Percentiles rank a stretch among this genome's conserved stretches.
Evolutionary conservation across 2,797 vertebrate species (phyloP).

Genomic region (Furcifer pardalis): DNA sequence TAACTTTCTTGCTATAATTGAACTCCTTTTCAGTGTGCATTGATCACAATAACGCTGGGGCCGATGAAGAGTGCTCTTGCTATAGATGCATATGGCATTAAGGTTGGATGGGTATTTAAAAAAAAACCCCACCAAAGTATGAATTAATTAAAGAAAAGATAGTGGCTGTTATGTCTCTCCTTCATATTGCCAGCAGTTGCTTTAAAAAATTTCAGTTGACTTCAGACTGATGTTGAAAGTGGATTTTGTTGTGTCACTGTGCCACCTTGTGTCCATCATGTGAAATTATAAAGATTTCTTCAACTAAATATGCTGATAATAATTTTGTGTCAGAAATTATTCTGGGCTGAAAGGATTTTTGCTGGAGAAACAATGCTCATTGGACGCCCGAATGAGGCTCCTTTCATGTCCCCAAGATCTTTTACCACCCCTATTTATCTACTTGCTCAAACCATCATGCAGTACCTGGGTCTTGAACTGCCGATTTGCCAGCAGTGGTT

Average conservation of each 20-base stretch:
- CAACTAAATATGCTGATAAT: not conserved
- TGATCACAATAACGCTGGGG: not conserved
- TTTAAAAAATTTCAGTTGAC: not conserved
- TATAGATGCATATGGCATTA: not conserved
- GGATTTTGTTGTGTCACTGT: constrained; percentile 15
- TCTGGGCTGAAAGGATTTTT: no score
- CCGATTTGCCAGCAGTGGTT: no score
- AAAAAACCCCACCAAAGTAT: not conserved
- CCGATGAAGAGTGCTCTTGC: not conserved
- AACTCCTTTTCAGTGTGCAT: not conserved
- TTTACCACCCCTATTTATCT: no score
- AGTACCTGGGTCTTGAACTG: no score
- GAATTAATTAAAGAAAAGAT: not conserved
- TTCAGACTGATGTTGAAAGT: not conserved
- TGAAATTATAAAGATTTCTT: not conserved
- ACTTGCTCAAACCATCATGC: no score
- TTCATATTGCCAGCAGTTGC: not conserved
- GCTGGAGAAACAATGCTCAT: no score
- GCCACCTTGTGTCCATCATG: constrained; percentile 59
- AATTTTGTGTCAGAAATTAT: no score
- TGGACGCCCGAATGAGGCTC: no score
- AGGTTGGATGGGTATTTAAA: not conserved
- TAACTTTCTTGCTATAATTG: not conserved
- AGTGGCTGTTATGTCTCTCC: not conserved
- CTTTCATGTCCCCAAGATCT: no score